These are phyloP conservation scores for Alouatta palliata DNA, from an alignment of 2,113 vertebrate species.

Conservation along the genomic window DNA sequence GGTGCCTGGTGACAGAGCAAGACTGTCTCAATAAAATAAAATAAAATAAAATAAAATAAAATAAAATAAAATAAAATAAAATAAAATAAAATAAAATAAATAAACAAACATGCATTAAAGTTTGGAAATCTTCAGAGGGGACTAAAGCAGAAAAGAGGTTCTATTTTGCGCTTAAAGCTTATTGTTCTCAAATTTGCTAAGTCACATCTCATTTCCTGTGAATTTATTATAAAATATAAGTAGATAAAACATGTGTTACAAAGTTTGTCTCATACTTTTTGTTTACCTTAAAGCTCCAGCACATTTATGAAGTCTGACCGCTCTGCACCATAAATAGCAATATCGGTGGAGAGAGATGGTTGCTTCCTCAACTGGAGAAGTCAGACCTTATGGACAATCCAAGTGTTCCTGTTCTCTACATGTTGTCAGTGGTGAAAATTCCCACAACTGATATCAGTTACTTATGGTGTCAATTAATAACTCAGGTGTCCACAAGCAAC, in stretches of 20 bases:
- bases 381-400: neutral
- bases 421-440: neutral
- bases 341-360: neutral
- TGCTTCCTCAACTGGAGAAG: neutral
- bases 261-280: neutral
- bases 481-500: neutral
- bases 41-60: too few relatives aligned
- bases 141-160: neutral
- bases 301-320: neutral
- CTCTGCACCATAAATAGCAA: neutral
- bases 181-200: slow-evolving; percentile 3
- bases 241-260: neutral
- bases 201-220: neutral
- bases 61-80: too few relatives aligned
- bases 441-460: neutral
- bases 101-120: neutral
- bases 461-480: neutral
- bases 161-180: neutral
- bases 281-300: neutral
- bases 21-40: too few relatives aligned
- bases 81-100: too few relatives aligned
- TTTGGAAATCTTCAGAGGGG: neutral
- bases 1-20: too few relatives aligned
- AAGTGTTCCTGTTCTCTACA: neutral
- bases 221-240: neutral